Base-by-base conservation (phyloP, 2,797 vertebrate genomes). In the Tadarida brasiliensis region DNA sequence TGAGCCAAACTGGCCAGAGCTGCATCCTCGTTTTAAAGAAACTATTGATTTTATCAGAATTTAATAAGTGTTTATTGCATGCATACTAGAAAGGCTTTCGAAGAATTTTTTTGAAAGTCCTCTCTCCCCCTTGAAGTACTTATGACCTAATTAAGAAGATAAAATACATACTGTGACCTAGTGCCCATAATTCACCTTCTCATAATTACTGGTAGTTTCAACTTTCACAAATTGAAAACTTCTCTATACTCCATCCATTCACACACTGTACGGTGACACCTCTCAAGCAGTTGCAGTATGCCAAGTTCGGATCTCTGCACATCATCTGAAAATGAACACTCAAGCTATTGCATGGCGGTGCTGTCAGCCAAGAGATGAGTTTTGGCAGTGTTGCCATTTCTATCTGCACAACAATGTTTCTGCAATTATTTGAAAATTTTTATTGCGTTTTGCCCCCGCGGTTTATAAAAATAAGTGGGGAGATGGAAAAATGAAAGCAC, bases 401-500 rank as follows among this genome's bases (percentile, higher is more conserved):
- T 70, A 93, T 87, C 89, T 71, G 17, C 71, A 44, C 74, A 14
- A 70, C 65, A 33, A 74, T 65, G 74, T 83, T 83, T 96, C 92
- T 84, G 86, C 28, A 76, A 95, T 87, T 89, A 90, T 71, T 89
- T 95, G 95, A 70, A 85, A 87, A 19, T 28, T 61, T 96, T 95
- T 91, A 94, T 94, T 95, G 74, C 80, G 16, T 94, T 92, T 84
- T 26, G 22, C 26, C 73, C 44, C 92, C 57, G 39, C 54, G 56
- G 71, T 87, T 97, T 91, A 96, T 90, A 96, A 96, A 94, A 95
- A 94, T 30, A 92, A 84, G 65, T 39, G 49, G 57, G 44, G 59
- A 81, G 92, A 82, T 93, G 89, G 56, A 91, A 96, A 95, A 96
- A 85, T 65, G 74, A 90, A 92, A 81, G 65, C 76, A 24, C 65